Base-by-base conservation (phyloP, 1,140 invertebrate species). In the Drosophila neocordata region DNA sequence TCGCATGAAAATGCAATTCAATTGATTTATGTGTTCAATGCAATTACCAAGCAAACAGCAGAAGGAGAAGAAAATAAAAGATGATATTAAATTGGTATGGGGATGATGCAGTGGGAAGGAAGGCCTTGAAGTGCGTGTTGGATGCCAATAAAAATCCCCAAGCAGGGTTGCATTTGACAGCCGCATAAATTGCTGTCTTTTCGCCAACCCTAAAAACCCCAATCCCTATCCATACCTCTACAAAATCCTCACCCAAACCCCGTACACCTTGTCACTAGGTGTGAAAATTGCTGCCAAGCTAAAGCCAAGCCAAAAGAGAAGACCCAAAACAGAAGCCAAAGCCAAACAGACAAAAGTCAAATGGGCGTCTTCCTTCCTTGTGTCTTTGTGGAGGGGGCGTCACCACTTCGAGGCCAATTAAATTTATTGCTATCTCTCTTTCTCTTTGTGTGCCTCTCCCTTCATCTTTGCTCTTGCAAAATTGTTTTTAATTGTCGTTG, bases 1-100 rank as follows among this genome's bases (percentile, higher is more conserved):
- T 87, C 83, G 79, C 76, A 88, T 88, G 83, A 88, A 87, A 87
- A 79, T 88, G 83, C 83, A 88, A 88, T 88, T 83, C 83, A 88
- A 88, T 88, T 88, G 83, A 88, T 88, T 88, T 88, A 88, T 88
- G 83, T 88, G 76, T 76, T 76, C 79, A 80, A 88, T 88, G 83
- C 83, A 88, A 88, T 88, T 88, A 88, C 83, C 80, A 48, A 48
- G 65, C 62, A 87, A 84, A 78, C 7, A 73, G 67, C 67, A 53
- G 57, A 60, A 3, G 51, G 27, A 38, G 66, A n/a, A n/a, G 2
- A 18, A 48, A 48, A 48, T 18, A 48, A 15, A 44, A 44, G 15
- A 35, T 12, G 34, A 35, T 35, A 3, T 12, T 12, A 35, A 31
- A 31, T 31, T 31, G 27, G 18, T 51, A 6, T 18, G 34, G 13